phyloP scores from a whole-genome alignment of 2,888 invertebrate genomes.

The Orthonevra nobilis region DNA sequence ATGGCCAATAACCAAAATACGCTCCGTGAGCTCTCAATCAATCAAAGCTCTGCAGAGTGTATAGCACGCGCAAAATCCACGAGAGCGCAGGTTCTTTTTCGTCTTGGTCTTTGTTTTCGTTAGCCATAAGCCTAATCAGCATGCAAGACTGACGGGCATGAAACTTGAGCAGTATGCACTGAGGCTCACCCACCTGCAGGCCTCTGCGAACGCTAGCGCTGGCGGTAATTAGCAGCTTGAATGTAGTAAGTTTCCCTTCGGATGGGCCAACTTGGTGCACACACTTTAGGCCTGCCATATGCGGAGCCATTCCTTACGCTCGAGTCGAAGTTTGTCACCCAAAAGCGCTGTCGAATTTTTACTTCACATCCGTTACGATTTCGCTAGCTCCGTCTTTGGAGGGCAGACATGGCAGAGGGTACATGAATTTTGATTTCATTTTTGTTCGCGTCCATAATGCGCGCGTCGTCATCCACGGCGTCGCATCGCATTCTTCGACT shows the following conservation, averaged over 20 bases:
- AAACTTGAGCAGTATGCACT: constrained; percentile 31
- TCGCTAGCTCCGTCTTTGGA: constrained; percentile 53
- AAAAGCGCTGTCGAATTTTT: constrained; percentile 48
- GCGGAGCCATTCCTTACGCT: constrained; percentile 20
- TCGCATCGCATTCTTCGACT: constrained; percentile 47
- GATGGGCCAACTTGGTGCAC: constrained; percentile 21
- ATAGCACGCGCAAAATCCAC: constrained; percentile 13
- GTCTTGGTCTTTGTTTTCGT: constrained; percentile 17
- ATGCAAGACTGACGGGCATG: constrained; percentile 29
- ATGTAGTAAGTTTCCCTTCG: constrained; percentile 51
- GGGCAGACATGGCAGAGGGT: constrained; percentile 8
- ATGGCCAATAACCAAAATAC: constrained; percentile 55
- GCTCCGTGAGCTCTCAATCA: constrained; percentile 44
- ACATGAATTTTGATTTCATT: constrained; percentile 56
- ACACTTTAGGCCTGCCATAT: constrained; percentile 47
- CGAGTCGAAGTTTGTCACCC: constrained; percentile 33
- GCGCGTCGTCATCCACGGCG: constrained; percentile 7
- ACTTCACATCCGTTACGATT: constrained; percentile 66
- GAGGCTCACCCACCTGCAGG: constrained; percentile 60
- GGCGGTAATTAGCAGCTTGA: constrained; percentile 53
- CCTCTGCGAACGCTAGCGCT: constrained; percentile 28
- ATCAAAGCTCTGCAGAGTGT: constrained; percentile 24
- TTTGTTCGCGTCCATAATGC: constrained; percentile 37
- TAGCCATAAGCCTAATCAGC: constrained; percentile 47
- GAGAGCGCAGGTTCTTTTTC: constrained; percentile 40